A percentile compares a stretch with the other conserved stretches of the same genome.
phyloP scores from a whole-genome alignment of 2,797 vertebrate species.

The Cossypha niveicapilla region DNA sequence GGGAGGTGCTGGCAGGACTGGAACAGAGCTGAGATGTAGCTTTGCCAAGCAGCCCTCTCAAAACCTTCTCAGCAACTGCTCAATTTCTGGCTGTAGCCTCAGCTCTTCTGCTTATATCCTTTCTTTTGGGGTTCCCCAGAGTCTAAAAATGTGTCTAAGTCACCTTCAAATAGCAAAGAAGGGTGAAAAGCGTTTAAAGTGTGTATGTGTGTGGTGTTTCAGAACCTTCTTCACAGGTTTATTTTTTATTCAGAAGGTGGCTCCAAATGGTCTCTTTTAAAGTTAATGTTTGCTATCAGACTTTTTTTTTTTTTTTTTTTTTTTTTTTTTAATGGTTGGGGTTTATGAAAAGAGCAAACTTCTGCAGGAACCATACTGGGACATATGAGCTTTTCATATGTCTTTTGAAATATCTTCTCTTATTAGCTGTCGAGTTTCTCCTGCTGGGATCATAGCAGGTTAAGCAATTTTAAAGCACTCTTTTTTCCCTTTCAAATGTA shows the following conservation, averaged over 20 bases:
- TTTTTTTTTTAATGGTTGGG: not conserved
- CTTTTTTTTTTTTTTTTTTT: not conserved
- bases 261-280: not conserved
- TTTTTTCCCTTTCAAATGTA: not conserved
- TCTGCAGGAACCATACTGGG: not conserved
- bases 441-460: constrained; percentile 1
- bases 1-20: not conserved
- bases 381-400: not conserved
- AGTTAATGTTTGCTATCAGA: not conserved
- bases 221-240: not conserved
- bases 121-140: not conserved
- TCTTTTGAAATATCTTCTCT: not conserved
- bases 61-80: not conserved
- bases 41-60: not conserved
- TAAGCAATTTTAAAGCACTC: not conserved
- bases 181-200: not conserved
- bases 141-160: not conserved
- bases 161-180: not conserved
- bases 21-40: not conserved
- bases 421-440: not conserved
- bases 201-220: not conserved
- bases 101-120: not conserved
- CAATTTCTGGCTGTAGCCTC: not conserved
- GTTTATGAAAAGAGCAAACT: not conserved
- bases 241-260: not conserved